Conservation (phyloP, 2,888 invertebrate species). For the Brachyptera risi region DNA sequence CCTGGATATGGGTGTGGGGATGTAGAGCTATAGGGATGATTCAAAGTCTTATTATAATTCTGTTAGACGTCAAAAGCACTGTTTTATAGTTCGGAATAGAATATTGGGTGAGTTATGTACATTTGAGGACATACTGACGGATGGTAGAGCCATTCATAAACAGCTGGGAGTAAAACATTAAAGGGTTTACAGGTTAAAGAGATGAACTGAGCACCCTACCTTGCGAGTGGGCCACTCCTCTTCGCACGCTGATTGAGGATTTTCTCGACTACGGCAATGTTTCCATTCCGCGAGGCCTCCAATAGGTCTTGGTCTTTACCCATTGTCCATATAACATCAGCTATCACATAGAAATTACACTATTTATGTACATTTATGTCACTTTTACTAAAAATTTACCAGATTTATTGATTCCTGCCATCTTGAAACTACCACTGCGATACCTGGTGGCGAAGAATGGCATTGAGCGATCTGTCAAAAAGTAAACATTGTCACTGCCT, state of each 20-base stretch:
- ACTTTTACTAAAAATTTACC: conserved; percentile 54
- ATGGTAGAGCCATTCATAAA: too few relatives aligned
- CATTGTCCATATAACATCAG: conserved; percentile 60
- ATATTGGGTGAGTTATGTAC: too few relatives aligned
- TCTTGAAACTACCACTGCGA: conserved; percentile 47
- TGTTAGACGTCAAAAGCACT: too few relatives aligned
- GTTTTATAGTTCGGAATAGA: too few relatives aligned
- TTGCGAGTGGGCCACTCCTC: conserved; percentile 90
- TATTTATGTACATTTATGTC: conserved; percentile 48
- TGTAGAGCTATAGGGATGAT: too few relatives aligned
- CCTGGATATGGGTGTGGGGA: too few relatives aligned
- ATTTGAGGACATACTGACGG: too few relatives aligned
- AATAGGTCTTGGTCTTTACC: conserved; percentile 95
- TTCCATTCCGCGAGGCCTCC: conserved; percentile 92
- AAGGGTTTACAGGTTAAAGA: conserved; percentile 9
- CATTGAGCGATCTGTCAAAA: too few relatives aligned
- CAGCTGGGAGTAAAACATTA: background rate
- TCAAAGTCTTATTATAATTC: too few relatives aligned
- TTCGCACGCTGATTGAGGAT: conserved; percentile 83
- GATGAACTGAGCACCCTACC: conserved; percentile 53
- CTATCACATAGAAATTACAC: conserved; percentile 39
- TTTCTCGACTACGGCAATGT: conserved; percentile 83
- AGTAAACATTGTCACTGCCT: too few relatives aligned
- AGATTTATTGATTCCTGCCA: conserved; percentile 74
- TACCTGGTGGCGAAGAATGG: conserved; percentile 45